Evolutionary conservation across 2,113 vertebrate species (phyloP).

Genomic region (Cheirogaleus medius): DNA sequence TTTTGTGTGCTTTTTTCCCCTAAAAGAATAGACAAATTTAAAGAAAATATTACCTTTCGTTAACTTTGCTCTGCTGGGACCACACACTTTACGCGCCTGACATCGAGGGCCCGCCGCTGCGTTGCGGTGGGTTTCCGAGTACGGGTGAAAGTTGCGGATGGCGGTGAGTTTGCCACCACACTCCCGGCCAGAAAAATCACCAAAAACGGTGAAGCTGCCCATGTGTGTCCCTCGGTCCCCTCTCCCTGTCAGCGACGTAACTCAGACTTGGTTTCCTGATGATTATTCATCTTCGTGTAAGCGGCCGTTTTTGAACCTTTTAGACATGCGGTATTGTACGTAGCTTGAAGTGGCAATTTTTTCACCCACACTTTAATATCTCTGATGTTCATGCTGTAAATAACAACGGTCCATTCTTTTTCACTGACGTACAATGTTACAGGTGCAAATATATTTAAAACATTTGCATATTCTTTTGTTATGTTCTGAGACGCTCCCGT

Average conservation of each 20-base stretch:
- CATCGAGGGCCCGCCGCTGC: rapidly evolving
- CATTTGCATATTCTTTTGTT: no score
- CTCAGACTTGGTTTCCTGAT: not conserved
- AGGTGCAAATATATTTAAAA: not conserved
- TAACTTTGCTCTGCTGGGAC: not conserved
- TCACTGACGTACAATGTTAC: not conserved
- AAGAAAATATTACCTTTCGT: not conserved
- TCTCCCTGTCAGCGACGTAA: not conserved
- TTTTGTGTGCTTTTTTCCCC: not conserved
- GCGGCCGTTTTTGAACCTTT: not conserved
- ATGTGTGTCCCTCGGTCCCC: not conserved
- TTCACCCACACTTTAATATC: no score
- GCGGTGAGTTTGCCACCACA: no score
- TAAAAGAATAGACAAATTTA: not conserved
- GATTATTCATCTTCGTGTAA: not conserved
- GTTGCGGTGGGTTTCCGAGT: rapidly evolving
- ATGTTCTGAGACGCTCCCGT: not conserved
- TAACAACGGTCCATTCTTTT: not conserved
- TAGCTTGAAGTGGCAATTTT: no score
- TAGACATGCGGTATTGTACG: no score
- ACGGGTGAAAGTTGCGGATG: rapidly evolving
- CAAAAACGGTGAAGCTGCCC: not conserved
- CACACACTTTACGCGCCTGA: not conserved
- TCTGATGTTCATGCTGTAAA: not conserved
- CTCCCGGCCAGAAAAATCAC: no score